Evolutionary conservation across 2,888 invertebrate species (phyloP).

Genomic region (Polietes domitor): DNA sequence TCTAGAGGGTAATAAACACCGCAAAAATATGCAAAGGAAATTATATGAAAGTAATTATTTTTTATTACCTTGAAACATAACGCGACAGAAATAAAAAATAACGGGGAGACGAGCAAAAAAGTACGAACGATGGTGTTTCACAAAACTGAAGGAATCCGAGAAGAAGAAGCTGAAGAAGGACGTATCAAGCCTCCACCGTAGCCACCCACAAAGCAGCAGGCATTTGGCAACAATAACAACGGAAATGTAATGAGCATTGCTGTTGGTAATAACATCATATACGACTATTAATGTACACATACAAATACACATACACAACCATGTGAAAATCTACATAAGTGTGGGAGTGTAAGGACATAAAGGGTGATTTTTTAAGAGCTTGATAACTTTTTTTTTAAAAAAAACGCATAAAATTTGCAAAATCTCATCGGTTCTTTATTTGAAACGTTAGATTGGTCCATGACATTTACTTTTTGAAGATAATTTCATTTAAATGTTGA

Average conservation of each 20-base stretch:
- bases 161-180: background rate
- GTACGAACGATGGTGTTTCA: no score
- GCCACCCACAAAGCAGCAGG: background rate
- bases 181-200: background rate
- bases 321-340: background rate
- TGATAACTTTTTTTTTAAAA: no score
- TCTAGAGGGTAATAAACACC: conserved; percentile 46
- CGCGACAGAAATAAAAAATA: conserved; percentile 40
- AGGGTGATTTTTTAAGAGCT: no score
- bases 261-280: conserved; percentile 29
- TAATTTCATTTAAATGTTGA: no score
- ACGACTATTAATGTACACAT: background rate
- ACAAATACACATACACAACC: background rate
- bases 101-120: background rate
- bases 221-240: conserved; percentile 22
- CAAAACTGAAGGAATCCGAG: conserved; percentile 6
- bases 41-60: conserved; percentile 53
- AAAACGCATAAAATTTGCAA: no score
- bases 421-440: no score
- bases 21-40: conserved; percentile 47
- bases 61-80: conserved; percentile 53
- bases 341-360: background rate
- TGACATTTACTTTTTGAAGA: no score
- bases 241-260: conserved; percentile 50
- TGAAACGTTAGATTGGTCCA: no score